Base-by-base conservation (phyloP, 2,113 vertebrate species). In the Phrynosoma blainvillii region DNA sequence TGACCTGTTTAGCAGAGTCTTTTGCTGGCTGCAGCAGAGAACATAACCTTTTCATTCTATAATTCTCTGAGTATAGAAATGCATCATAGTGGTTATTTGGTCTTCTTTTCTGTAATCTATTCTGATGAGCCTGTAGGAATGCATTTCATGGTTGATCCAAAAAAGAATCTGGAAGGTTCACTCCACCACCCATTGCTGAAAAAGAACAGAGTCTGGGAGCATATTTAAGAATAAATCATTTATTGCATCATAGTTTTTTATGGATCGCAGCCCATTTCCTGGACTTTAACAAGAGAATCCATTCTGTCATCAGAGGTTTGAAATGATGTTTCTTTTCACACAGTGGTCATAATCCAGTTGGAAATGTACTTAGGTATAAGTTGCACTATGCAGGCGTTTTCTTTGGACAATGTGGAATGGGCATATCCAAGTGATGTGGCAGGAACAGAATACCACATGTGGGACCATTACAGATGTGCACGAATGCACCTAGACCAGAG, bases 1-100 rank as follows among this genome's bases (percentile, higher is more conserved):
- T 89, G 89, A 94, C 84, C 90, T 87, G 88, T 92, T 93, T 94
- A 82, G 80, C 80, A 86, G 83, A 92, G 89, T 79, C 89, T 94
- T 91, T 77, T 56, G 12, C 80, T 91, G 87, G 89, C 84, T 93
- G 78, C 86, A 76, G 78, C 81, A 68, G 56, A 71, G 47, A 68
- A 14, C 7, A 82, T 82, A 92, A 85, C 90, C 88, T 91, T 71
- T 88, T 84, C 81, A 85, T 91, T 92, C 92, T 87, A 87, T 78
- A 80, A 81, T 71, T 93, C 89, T 70, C 79, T 87, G 52, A 71
- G 62, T 85, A 88, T 89, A 90, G 91, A 92, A 93, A 92, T 0
- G 11, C 68, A 91, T 89, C 66, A 82, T 87, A 92, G 85, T 85
- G 12, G 81, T 85, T 92, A 62, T 2, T 36, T 65, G 84, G 42